phyloP scores from a whole-genome alignment of 2,888 invertebrate species.

The Morpho helenor region DNA sequence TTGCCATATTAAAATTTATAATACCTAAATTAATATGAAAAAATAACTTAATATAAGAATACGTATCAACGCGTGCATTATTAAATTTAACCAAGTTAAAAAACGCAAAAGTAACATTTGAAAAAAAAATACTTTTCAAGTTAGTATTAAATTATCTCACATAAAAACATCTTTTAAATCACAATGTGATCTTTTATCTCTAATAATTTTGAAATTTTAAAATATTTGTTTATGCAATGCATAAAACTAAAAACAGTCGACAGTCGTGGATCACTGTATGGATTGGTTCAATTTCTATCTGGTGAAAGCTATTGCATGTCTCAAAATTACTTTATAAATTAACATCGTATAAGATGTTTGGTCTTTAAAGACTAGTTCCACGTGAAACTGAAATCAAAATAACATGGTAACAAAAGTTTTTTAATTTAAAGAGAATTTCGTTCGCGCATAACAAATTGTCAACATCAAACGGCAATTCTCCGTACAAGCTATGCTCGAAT shows the following conservation, averaged over 20 bases:
- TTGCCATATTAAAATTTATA: conserved; percentile 34
- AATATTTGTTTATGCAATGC: conserved; percentile 32
- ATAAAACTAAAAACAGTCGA: conserved; percentile 20
- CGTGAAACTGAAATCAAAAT: conserved; percentile 60
- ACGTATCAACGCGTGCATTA: conserved; percentile 53
- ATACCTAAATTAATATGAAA: conserved; percentile 55
- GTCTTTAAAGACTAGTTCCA: conserved; percentile 72
- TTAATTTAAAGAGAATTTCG: conserved; percentile 50
- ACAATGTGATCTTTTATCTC: conserved; percentile 65
- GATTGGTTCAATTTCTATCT: conserved; percentile 7
- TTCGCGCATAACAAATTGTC: conserved; percentile 35
- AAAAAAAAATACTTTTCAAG: conserved; percentile 74
- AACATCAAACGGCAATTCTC: conserved; percentile 45
- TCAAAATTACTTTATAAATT: conserved; percentile 34
- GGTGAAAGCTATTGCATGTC: background rate
- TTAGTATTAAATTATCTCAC: conserved; percentile 67
- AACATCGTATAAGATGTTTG: conserved; percentile 55
- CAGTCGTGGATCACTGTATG: conserved; percentile 1
- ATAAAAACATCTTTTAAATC: conserved; percentile 74
- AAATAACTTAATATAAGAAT: conserved; percentile 62
- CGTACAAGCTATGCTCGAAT: conserved; percentile 72
- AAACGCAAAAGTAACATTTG: conserved; percentile 69
- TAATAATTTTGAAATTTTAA: conserved; percentile 52
- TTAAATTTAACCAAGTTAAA: conserved; percentile 62
- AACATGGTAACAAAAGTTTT: conserved; percentile 67